A percentile compares a stretch with the other conserved stretches of the same genome.
Evolutionary conservation across 2,113 vertebrate genomes (phyloP).

Genomic region (Opisthocomus hoazin): DNA sequence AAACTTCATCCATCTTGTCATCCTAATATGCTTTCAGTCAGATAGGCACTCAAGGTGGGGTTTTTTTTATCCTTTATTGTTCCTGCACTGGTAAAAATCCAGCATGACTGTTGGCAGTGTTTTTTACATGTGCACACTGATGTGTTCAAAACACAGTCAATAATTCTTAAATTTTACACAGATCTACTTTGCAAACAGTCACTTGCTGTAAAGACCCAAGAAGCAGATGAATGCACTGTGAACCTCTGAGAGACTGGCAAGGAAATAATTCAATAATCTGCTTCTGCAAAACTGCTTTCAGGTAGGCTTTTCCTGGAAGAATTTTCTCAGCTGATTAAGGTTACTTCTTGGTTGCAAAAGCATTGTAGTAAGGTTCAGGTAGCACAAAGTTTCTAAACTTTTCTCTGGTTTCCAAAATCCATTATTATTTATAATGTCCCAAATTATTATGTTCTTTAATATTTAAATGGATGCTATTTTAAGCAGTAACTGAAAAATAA

Average conservation of each 20-base stretch:
- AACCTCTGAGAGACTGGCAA: neutral
- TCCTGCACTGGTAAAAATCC: neutral
- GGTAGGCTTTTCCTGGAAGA: neutral
- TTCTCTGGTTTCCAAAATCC: neutral
- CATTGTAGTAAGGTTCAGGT: neutral
- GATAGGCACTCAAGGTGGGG: neutral
- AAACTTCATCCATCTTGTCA: neutral
- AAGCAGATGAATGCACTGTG: neutral
- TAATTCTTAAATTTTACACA: neutral
- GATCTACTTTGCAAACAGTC: neutral
- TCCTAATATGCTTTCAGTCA: neutral
- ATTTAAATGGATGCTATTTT: constrained; percentile 9
- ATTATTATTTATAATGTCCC: neutral
- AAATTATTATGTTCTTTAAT: neutral
- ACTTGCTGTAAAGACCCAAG: neutral
- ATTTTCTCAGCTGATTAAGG: neutral
- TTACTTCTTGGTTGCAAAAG: neutral
- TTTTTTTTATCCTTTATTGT: neutral
- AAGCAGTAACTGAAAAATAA: neutral
- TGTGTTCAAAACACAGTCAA: neutral
- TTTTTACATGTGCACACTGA: neutral
- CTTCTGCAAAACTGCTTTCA: neutral
- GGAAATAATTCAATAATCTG: neutral
- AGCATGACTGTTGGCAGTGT: neutral
- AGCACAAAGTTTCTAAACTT: neutral